Base-by-base conservation (phyloP, 2,113 vertebrate species). In the Candoia aspera region DNA sequence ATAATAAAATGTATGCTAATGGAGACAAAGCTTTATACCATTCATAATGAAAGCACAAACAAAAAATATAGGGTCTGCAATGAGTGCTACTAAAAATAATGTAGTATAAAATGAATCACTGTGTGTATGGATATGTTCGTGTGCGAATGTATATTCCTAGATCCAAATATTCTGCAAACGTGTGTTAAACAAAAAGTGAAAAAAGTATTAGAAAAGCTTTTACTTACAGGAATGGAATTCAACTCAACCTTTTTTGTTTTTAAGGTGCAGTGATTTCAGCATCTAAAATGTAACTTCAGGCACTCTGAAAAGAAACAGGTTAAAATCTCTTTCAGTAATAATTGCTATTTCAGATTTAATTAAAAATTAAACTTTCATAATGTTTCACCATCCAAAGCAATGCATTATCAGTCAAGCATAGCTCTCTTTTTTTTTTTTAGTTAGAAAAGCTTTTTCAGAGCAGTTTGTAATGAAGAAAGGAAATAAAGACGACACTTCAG, bases 341-440 rank as follows among this genome's bases (percentile, higher is more conserved):
- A 98, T 98, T 98, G 97, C 97, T 98, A 98, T 98, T 98, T 98
- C 98, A 98, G 97, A 98, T 98, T 98, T 98, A 98, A 98, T 98
- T 98, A 98, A 98, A 98, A 98, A 98, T 98, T 98, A 98, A 98
- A 98, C 98, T 98, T 98, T 98, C 98, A 98, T 98, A 98, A 98
- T 98, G 98, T 98, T 98, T 98, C 97, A 98, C 97, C 97, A 98
- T 98, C 97, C 98, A 98, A 97, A 98, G 98, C 97, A 98, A 98
- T 97, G 98, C 98, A 98, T 98, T 98, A 98, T 98, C 98, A 98
- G 97, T 98, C 97, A 98, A 98, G 97, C 97, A 95, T 98, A 96
- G 97, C 97, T 96, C 96, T 96, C 49, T 96, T 96, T 96, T 42
- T 42, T 97, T 96, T 64, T 95, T 96, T 95, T 95, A 89, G 58